Conservation (phyloP, 2,113 vertebrate genomes). For the Psammodynastes pulverulentus region DNA sequence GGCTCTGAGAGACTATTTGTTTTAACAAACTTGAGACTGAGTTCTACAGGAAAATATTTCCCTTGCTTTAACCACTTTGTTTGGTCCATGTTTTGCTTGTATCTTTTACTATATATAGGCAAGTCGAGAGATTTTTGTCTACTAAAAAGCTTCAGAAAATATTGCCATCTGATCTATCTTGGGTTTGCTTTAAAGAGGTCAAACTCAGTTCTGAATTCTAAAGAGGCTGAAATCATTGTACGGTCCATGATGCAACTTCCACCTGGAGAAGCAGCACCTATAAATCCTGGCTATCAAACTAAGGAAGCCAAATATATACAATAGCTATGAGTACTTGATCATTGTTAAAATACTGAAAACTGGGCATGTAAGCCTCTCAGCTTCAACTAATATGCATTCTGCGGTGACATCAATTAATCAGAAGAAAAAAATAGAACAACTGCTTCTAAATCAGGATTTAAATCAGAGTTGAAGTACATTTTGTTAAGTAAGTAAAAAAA, state of each 20-base stretch:
- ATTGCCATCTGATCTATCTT: not conserved
- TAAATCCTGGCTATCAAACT: not conserved
- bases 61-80: not conserved
- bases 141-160: not conserved
- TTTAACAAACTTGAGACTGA: not conserved
- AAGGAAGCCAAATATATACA: not conserved
- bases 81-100: not conserved
- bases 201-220: not conserved
- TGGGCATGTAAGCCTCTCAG: not conserved
- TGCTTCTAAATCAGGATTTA: not conserved
- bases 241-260: not conserved
- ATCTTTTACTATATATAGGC: not conserved
- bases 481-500: not conserved
- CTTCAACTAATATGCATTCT: not conserved
- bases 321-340: not conserved
- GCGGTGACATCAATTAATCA: not conserved
- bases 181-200: not conserved
- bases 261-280: not conserved
- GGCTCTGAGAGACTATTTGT: not conserved
- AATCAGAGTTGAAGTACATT: not conserved
- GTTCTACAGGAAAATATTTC: not conserved
- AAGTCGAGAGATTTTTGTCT: not conserved
- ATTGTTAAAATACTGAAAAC: not conserved
- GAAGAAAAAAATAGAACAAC: not conserved
- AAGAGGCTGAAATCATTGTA: not conserved